Conservation (phyloP, 2,888 invertebrate species). For the Nemurella pictetii region DNA sequence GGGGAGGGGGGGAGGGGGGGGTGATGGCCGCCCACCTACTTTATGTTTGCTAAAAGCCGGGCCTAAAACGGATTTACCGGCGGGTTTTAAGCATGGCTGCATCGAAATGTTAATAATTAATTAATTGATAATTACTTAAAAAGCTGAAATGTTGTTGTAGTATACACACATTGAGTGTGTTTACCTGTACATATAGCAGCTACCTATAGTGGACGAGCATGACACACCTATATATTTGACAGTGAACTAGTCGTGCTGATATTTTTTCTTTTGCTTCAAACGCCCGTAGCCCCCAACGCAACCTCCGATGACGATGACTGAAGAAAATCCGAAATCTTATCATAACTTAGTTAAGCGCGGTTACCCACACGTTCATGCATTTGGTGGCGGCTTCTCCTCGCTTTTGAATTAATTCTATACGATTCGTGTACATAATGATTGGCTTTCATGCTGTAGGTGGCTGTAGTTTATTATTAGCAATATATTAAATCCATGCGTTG, state of each 20-base stretch:
- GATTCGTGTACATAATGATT: not conserved
- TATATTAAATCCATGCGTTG: not conserved
- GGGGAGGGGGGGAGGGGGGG: not conserved
- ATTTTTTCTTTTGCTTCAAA: not conserved
- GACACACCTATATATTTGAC: not conserved
- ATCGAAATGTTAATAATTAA: not conserved
- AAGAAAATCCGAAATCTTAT: not conserved
- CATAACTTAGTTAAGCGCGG: not conserved
- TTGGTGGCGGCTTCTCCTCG: not conserved
- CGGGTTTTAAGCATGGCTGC: not conserved
- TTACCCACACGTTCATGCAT: not conserved
- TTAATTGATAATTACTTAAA: constrained; percentile 19
- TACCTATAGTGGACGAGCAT: no score
- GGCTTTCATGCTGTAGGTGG: not conserved
- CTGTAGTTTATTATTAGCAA: not conserved
- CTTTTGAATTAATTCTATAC: not conserved
- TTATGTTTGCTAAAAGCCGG: constrained; percentile 14
- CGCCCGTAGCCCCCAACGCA: not conserved
- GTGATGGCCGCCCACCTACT: not conserved
- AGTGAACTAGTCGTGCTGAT: not conserved
- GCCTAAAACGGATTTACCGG: not conserved
- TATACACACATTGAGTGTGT: not conserved
- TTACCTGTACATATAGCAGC: not conserved
- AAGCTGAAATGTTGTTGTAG: not conserved
- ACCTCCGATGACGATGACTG: not conserved